A percentile compares a stretch with the other conserved stretches of the same genome.
These are phyloP conservation scores for Beris morrisii DNA, from an alignment of 2,888 invertebrate species.

Conservation along the genomic window DNA sequence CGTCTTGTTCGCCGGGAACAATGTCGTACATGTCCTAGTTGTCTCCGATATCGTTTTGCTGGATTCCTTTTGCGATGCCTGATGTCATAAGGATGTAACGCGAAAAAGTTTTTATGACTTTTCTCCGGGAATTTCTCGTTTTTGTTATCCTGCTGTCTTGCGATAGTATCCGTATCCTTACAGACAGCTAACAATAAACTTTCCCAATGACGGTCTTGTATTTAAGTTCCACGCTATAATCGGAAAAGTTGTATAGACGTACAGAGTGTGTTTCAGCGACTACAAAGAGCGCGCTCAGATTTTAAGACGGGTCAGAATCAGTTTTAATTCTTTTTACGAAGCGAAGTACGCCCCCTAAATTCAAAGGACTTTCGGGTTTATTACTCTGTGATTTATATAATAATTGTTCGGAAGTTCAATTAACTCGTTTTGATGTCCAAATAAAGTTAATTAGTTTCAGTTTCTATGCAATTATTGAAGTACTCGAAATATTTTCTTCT, in stretches of 20 bases:
- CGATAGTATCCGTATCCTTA: constrained; percentile 11
- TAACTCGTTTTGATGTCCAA: constrained; percentile 6
- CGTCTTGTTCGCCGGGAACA: background rate
- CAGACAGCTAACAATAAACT: constrained; percentile 28
- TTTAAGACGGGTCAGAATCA: background rate
- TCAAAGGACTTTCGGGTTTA: background rate
- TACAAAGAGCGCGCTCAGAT: background rate
- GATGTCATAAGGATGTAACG: constrained; percentile 32
- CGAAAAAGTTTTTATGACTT: constrained; percentile 38
- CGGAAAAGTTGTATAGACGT: constrained; percentile 17
- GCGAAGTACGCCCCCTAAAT: constrained; percentile 1
- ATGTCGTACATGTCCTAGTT: constrained; percentile 12
- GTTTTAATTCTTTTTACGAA: constrained; percentile 8
- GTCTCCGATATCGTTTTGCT: constrained; percentile 26
- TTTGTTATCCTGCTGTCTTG: constrained; percentile 21
- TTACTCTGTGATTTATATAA: constrained; percentile 6
- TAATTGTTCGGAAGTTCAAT: constrained; percentile 5
- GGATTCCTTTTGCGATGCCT: constrained; percentile 4
- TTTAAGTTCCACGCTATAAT: constrained; percentile 25
- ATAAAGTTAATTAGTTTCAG: constrained; percentile 18
- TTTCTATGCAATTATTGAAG: background rate
- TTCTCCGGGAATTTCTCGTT: constrained; percentile 30
- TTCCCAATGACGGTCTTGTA: constrained; percentile 28
- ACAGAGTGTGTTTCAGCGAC: background rate
- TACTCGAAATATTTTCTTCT: background rate